phyloP scores from a whole-genome alignment of 2,888 invertebrate species.

The Xestia xanthographa region DNA sequence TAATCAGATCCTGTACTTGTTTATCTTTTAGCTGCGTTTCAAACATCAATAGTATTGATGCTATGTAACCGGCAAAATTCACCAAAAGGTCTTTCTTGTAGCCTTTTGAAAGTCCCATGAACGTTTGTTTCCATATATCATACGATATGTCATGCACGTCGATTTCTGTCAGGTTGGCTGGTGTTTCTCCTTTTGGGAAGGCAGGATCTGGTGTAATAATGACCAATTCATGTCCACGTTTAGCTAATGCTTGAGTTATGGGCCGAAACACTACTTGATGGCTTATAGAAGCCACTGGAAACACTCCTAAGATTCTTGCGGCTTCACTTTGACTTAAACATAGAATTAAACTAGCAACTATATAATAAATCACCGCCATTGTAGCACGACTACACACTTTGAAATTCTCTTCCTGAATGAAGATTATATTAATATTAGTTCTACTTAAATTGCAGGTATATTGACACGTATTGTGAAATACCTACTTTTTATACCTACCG shows the following conservation, averaged over 20 bases:
- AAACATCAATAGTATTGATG: conserved; percentile 40
- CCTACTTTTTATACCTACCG: not conserved
- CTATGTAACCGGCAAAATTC: conserved; percentile 29
- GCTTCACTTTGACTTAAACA: conserved; percentile 18
- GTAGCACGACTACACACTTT: not conserved
- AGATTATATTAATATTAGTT: not conserved
- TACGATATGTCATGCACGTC: conserved; percentile 78
- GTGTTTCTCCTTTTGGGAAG: conserved; percentile 70
- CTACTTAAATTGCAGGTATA: conserved; percentile 18
- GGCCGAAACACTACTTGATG: conserved; percentile 46
- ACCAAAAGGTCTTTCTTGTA: conserved; percentile 10
- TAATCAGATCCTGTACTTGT: conserved; percentile 54
- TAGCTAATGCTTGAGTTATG: conserved; percentile 24
- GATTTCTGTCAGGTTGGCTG: conserved; percentile 76
- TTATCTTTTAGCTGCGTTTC: conserved; percentile 58
- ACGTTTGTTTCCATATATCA: conserved; percentile 47
- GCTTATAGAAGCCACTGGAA: conserved; percentile 41
- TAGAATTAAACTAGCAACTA: conserved; percentile 5
- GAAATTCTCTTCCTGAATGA: not conserved
- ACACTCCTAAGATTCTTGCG: conserved; percentile 35
- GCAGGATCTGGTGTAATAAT: conserved; percentile 53
- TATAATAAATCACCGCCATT: conserved; percentile 3
- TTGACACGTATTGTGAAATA: conserved; percentile 26
- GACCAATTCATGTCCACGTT: conserved; percentile 38
- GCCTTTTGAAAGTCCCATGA: conserved; percentile 31